Percentiles rank a stretch among this genome's conserved stretches.
These are phyloP conservation scores for Charina bottae DNA, from an alignment of 2,113 vertebrate species.

Conservation along the genomic window DNA sequence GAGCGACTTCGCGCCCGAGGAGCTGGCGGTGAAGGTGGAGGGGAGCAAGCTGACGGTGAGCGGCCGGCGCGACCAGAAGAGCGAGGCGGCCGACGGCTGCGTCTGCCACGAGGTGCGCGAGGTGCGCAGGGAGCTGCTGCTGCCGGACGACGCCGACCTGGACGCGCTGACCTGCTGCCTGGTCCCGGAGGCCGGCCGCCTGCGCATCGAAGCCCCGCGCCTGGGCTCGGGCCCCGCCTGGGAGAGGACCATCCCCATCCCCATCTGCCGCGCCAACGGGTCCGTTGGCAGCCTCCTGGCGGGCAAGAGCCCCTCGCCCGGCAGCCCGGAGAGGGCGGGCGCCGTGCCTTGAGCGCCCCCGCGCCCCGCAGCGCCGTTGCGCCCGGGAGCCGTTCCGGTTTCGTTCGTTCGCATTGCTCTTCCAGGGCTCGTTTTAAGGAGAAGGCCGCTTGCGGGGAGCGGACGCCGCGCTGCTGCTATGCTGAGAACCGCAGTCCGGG, in stretches of 20 bases:
- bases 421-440: background rate
- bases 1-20: background rate
- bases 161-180: background rate
- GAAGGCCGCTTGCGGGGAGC: too few species aligned
- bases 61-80: background rate
- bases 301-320: background rate
- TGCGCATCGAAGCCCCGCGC: slow-evolving; percentile 2
- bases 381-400: background rate
- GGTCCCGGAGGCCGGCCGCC: background rate
- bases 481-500: fast-evolving
- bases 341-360: background rate
- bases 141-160: slow-evolving; percentile 10
- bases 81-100: background rate
- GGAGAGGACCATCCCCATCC: background rate
- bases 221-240: background rate
- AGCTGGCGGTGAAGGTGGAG: background rate
- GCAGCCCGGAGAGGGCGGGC: background rate
- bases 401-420: too few species aligned
- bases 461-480: too few species aligned
- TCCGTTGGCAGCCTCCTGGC: background rate
- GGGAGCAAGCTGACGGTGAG: background rate
- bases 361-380: too few species aligned
- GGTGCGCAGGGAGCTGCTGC: slow-evolving; percentile 1
- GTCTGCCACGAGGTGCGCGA: slow-evolving; percentile 16
- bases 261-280: background rate